A percentile compares a stretch with the other conserved stretches of the same genome.
Conservation (phyloP, 2,797 vertebrate genomes). For the Mionectes olivaceus region DNA sequence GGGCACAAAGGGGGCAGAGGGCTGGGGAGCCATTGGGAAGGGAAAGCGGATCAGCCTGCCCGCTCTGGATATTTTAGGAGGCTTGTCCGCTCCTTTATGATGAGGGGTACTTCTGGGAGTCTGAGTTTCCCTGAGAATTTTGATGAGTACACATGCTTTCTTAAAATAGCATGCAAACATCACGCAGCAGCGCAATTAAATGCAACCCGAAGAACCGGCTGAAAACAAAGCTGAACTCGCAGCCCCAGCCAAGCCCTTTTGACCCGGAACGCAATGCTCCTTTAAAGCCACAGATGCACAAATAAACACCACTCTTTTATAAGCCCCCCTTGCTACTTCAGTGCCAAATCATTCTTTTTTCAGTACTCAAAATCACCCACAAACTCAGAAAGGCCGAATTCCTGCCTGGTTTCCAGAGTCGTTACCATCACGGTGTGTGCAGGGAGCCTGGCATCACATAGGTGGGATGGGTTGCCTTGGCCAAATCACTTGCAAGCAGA, state of each 20-base stretch:
- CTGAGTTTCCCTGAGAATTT: neutral
- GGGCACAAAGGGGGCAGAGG: neutral
- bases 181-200: neutral
- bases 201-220: neutral
- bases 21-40: rapidly evolving
- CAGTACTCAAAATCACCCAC: neutral
- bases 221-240: neutral
- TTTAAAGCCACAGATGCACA: neutral
- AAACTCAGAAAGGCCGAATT: neutral
- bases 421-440: rapidly evolving
- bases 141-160: neutral
- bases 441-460: rapidly evolving
- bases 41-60: neutral
- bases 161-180: slow-evolving; percentile 32
- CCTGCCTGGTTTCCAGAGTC: neutral
- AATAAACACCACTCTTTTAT: neutral
- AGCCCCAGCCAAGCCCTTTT: neutral
- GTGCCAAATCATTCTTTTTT: neutral
- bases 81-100: rapidly evolving
- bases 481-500: neutral
- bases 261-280: neutral
- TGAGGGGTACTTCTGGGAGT: neutral
- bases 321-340: neutral
- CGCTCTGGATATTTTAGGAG: neutral
- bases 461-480: neutral